Conservation (phyloP, 2,888 invertebrate species). For the Lycocerus yunnanus region DNA sequence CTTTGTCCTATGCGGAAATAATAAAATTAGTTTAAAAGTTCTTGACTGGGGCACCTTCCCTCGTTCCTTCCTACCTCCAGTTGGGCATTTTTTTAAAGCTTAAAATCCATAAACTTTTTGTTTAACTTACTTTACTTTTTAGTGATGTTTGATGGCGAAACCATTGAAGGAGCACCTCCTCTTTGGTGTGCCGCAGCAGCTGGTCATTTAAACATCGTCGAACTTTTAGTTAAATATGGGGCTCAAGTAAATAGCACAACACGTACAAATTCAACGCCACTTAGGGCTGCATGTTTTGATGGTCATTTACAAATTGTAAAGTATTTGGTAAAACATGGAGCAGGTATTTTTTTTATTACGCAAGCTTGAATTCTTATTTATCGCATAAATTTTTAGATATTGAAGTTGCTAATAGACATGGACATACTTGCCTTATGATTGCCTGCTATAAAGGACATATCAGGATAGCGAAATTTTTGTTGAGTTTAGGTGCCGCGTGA, state of each 20-base stretch:
- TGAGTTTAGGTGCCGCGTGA: slow-evolving; percentile 89
- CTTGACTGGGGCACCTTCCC: too few relatives aligned
- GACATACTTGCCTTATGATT: slow-evolving; percentile 98
- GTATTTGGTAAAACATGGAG: slow-evolving; percentile 87
- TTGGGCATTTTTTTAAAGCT: not conserved
- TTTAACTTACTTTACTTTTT: slow-evolving; percentile 42
- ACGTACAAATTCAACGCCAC: slow-evolving; percentile 90
- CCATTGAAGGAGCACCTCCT: slow-evolving; percentile 95
- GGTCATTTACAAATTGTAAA: slow-evolving; percentile 94
- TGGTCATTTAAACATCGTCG: slow-evolving; percentile 86
- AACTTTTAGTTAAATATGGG: slow-evolving; percentile 79
- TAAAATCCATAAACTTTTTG: not conserved
- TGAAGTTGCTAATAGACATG: slow-evolving; percentile 93
- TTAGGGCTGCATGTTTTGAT: slow-evolving; percentile 95
- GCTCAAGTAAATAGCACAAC: slow-evolving; percentile 95
- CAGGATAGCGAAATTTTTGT: slow-evolving; percentile 86
- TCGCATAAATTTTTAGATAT: slow-evolving; percentile 67
- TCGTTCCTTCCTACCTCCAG: too few relatives aligned
- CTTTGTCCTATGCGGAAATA: too few relatives aligned
- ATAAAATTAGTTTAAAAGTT: too few relatives aligned
- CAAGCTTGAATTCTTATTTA: not conserved
- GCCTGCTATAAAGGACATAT: slow-evolving; percentile 96
- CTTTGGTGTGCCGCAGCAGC: slow-evolving; percentile 98
- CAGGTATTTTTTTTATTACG: slow-evolving; percentile 63
- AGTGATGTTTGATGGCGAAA: slow-evolving; percentile 97